Conservation (phyloP, 2,888 invertebrate species). For the Hybos culiciformis region DNA sequence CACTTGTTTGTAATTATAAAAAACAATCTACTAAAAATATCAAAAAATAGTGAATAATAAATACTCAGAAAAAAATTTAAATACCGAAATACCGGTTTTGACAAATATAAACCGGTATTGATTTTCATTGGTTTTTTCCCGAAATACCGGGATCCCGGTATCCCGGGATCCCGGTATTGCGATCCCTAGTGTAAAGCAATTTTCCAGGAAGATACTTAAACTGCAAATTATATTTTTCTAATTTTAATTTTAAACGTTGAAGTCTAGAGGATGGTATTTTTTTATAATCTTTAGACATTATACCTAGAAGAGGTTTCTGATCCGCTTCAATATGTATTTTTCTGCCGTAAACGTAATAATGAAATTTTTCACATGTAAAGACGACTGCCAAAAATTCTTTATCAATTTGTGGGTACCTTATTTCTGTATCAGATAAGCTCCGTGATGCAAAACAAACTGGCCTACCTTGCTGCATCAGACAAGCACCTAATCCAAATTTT, state of each 20-base stretch:
- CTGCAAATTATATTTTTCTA: too few relatives aligned
- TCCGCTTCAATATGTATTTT: background rate
- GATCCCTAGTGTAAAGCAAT: too few relatives aligned
- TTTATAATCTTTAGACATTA: slow-evolving; percentile 4
- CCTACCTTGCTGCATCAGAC: slow-evolving; percentile 7
- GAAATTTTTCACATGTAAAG: too few relatives aligned
- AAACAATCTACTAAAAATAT: too few relatives aligned
- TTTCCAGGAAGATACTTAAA: slow-evolving; percentile 5
- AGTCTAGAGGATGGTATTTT: slow-evolving; percentile 6
- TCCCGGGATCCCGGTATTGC: too few relatives aligned
- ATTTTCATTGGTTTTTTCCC: too few relatives aligned
- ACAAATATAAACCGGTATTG: too few relatives aligned
- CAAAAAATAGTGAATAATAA: too few relatives aligned
- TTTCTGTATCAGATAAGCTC: slow-evolving; percentile 18
- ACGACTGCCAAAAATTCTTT: slow-evolving; percentile 15
- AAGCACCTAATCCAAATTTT: background rate
- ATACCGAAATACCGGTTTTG: slow-evolving; percentile 4
- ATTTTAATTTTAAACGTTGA: slow-evolving; percentile 8
- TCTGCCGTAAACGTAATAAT: slow-evolving; percentile 5
- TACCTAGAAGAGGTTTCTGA: background rate
- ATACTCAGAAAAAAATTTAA: too few relatives aligned
- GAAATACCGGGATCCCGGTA: too few relatives aligned
- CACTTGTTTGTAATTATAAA: too few relatives aligned
- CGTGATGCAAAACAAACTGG: slow-evolving; percentile 17
- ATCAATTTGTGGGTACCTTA: slow-evolving; percentile 13